Conservation (phyloP, 2,797 vertebrate species). For the Pangasius mekongensis region DNA sequence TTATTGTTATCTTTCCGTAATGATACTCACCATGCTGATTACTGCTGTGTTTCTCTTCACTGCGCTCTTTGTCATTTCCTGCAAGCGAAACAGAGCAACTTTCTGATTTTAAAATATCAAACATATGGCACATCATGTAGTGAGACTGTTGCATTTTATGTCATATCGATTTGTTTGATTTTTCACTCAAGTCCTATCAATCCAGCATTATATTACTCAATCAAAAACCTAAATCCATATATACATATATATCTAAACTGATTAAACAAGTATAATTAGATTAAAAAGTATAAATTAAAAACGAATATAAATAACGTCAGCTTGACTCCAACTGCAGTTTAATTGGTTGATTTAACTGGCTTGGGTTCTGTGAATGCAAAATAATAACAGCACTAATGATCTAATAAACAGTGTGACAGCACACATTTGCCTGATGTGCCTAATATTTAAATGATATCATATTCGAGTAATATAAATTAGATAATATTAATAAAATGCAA, state of each 20-base stretch:
- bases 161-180: not conserved
- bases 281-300: not conserved
- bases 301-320: not conserved
- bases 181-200: not conserved
- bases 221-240: not conserved
- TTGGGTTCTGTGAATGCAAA: not conserved
- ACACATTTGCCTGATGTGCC: not conserved
- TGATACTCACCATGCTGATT: conserved; percentile 7
- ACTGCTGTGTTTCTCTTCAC: not conserved
- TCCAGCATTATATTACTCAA: not conserved
- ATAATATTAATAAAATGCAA: not conserved
- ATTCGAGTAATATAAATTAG: not conserved
- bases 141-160: not conserved
- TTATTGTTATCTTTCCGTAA: not conserved
- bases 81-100: not conserved
- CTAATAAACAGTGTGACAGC: not conserved
- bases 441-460: not conserved
- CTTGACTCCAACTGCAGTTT: not conserved
- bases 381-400: not conserved
- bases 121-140: not conserved
- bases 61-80: not conserved
- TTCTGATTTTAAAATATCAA: not conserved
- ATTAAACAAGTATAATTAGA: no score
- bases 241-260: no score
- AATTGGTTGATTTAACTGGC: not conserved